Percentiles rank a stretch among this genome's conserved stretches.
Evolutionary conservation across 2,888 invertebrate genomes (phyloP).

Genomic region (Strigamia transsilvanica): DNA sequence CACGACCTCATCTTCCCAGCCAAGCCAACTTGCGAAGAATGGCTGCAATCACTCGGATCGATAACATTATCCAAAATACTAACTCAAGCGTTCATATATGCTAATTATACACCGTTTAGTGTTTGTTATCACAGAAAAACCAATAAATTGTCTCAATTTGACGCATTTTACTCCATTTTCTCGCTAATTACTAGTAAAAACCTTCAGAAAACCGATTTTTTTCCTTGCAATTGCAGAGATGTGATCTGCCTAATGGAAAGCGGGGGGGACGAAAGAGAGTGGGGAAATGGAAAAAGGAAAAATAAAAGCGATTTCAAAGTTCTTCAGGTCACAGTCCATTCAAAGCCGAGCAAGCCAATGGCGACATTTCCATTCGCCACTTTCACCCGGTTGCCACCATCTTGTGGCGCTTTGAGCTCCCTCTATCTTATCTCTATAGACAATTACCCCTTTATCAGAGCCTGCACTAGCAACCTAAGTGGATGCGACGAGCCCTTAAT

Average conservation of each 20-base stretch:
- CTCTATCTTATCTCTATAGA: constrained; percentile 29
- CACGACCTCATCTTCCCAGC: constrained; percentile 4
- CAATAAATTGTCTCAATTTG: no score
- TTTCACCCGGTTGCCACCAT: constrained; percentile 30
- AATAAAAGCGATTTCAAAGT: constrained; percentile 10
- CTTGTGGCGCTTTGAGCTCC: not conserved
- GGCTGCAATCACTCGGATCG: not conserved
- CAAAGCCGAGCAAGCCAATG: constrained; percentile 20
- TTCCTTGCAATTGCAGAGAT: not conserved
- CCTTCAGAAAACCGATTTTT: not conserved
- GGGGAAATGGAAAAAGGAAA: not conserved
- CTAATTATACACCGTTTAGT: not conserved
- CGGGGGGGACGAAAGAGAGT: not conserved
- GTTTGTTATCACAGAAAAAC: not conserved
- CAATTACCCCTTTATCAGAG: constrained; percentile 41
- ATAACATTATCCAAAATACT: not conserved
- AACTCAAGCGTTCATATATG: not conserved
- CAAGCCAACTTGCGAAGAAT: not conserved
- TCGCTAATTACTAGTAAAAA: not conserved
- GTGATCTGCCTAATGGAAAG: constrained; percentile 1
- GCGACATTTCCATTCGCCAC: constrained; percentile 43
- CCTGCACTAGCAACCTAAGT: not conserved
- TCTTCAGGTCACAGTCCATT: constrained; percentile 12
- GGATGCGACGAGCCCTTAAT: constrained; percentile 47
- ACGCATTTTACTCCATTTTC: not conserved